phyloP scores from a whole-genome alignment of 1,140 invertebrate species.

The Orussus abietinus region DNA sequence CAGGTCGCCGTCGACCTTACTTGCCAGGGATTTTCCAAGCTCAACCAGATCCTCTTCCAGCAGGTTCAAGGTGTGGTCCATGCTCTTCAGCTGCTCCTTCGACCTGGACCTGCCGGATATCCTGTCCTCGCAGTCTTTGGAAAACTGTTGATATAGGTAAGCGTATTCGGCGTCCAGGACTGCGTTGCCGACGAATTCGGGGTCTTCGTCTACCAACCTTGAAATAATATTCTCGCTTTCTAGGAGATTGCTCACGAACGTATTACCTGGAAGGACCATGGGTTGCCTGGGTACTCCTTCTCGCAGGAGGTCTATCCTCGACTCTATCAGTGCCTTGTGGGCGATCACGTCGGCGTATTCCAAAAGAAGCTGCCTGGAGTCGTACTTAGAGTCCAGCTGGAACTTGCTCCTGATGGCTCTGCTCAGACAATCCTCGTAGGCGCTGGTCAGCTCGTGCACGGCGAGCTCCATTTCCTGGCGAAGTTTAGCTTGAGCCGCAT shows the following conservation, averaged over 20 bases:
- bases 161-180: constrained; percentile 58
- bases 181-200: constrained; percentile 47
- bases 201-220: constrained; percentile 30
- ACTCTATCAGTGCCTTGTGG: constrained; percentile 72
- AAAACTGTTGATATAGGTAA: constrained; percentile 61
- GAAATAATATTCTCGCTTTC: constrained; percentile 37
- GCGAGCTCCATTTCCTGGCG: constrained; percentile 66
- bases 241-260: constrained; percentile 42
- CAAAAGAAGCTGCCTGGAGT: constrained; percentile 57
- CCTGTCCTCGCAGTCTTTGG: constrained; percentile 51
- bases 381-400: constrained; percentile 39
- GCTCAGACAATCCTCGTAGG: constrained; percentile 60
- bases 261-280: constrained; percentile 23
- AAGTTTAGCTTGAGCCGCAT: constrained; percentile 64
- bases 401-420: constrained; percentile 52
- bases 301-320: constrained; percentile 60
- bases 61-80: constrained; percentile 28
- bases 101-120: constrained; percentile 26
- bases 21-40: constrained; percentile 26
- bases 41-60: constrained; percentile 37
- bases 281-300: constrained; percentile 18
- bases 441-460: constrained; percentile 61
- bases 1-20: constrained; percentile 9
- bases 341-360: constrained; percentile 73
- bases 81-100: constrained; percentile 33